Evolutionary conservation across 1,140 invertebrate genomes (phyloP).

Genomic region (Anastrepha ludens): DNA sequence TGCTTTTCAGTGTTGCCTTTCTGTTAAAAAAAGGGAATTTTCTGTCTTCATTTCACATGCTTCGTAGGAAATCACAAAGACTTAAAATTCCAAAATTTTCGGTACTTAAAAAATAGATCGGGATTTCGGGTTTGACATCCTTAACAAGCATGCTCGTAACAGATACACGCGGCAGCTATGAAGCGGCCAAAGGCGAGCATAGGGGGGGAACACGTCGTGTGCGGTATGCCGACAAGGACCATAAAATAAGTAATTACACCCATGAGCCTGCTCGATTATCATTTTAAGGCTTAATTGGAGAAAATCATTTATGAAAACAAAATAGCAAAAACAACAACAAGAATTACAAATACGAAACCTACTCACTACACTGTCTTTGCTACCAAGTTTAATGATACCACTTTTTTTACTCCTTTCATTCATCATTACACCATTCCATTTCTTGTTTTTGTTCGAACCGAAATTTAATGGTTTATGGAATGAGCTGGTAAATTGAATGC

Average conservation of each 20-base stretch:
- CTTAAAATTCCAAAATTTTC: too few species aligned
- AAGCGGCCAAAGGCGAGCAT: neutral
- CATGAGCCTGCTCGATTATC: slow-evolving; percentile 74
- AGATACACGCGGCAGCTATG: neutral
- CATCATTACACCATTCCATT: neutral
- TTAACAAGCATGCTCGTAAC: too few species aligned
- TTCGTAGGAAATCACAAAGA: too few species aligned
- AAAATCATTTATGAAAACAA: slow-evolving; percentile 55
- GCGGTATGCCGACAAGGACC: neutral
- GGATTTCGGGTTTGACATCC: too few species aligned
- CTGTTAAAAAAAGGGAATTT: too few species aligned
- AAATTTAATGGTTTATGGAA: slow-evolving; percentile 33
- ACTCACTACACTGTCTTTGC: neutral
- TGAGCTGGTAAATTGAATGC: slow-evolving; percentile 31
- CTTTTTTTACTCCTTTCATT: neutral
- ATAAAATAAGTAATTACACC: slow-evolving; percentile 72
- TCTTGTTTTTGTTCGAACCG: neutral
- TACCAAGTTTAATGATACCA: neutral
- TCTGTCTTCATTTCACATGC: too few species aligned
- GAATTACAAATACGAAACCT: neutral
- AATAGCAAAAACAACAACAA: neutral
- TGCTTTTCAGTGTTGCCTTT: too few species aligned
- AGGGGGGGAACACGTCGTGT: neutral
- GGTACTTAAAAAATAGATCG: too few species aligned
- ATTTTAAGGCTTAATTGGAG: slow-evolving; percentile 70